Percentiles rank a stretch among this genome's conserved stretches.
phyloP scores from a whole-genome alignment of 2,113 vertebrate species.

The Gobius niger region DNA sequence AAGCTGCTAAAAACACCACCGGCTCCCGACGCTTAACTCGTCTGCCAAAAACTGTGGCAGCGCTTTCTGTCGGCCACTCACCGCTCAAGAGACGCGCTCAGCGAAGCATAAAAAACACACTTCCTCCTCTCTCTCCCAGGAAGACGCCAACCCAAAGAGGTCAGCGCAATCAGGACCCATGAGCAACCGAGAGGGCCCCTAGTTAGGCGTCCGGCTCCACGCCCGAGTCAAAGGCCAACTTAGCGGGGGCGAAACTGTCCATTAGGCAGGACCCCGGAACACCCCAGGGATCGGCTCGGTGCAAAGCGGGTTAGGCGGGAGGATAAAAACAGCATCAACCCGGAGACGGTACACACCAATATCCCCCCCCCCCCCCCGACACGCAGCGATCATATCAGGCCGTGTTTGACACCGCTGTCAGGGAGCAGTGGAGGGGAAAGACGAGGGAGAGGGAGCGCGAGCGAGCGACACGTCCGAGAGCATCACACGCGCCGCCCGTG shows the following conservation, averaged over 20 bases:
- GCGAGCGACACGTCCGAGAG: constrained; percentile 54
- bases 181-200: constrained; percentile 69
- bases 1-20: constrained; percentile 35
- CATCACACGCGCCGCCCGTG: constrained; percentile 37
- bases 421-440: constrained; percentile 77
- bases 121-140: constrained; percentile 48
- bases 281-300: constrained; percentile 58
- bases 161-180: constrained; percentile 77
- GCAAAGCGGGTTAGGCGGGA: constrained; percentile 52
- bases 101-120: constrained; percentile 62
- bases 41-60: constrained; percentile 24
- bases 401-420: constrained; percentile 77
- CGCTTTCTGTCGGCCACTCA: too few species aligned
- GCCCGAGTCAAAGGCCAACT: constrained; percentile 73
- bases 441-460: constrained; percentile 35
- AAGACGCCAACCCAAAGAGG: constrained; percentile 61
- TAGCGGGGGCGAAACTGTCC: constrained; percentile 69
- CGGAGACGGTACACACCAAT: constrained; percentile 59
- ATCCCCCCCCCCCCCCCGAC: constrained; percentile 66
- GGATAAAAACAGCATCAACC: constrained; percentile 72
- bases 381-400: constrained; percentile 69
- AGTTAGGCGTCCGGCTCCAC: constrained; percentile 67
- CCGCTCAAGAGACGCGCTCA: constrained; percentile 59
- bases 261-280: constrained; percentile 73
- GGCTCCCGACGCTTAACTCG: constrained; percentile 33